Conservation (phyloP, 2,888 invertebrate species). For the Tiphia femorata region DNA sequence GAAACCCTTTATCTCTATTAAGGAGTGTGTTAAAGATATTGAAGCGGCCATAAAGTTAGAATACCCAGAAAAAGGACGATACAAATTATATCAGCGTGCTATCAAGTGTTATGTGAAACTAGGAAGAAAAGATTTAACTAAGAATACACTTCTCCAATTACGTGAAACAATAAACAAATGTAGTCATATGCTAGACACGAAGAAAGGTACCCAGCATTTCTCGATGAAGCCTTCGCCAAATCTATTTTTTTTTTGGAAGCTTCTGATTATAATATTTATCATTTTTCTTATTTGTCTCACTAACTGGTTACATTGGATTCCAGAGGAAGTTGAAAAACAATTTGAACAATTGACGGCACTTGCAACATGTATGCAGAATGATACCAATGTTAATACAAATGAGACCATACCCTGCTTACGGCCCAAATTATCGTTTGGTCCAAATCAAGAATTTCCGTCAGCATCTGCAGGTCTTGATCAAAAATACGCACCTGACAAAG, state of each 20-base stretch:
- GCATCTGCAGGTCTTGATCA: conserved; percentile 72
- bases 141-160: conserved; percentile 44
- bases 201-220: conserved; percentile 53
- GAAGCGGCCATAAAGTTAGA: conserved; percentile 73
- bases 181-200: conserved; percentile 26
- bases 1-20: conserved; percentile 5
- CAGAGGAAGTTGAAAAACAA: conserved; percentile 55
- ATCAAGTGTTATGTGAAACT: conserved; percentile 76
- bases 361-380: conserved; percentile 4
- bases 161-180: conserved; percentile 33
- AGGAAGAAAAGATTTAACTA: conserved; percentile 66
- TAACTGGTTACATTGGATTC: conserved; percentile 7
- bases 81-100: conserved; percentile 77
- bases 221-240: too few species aligned
- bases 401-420: conserved; percentile 38
- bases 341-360: conserved; percentile 49
- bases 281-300: neutral
- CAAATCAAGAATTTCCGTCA: conserved; percentile 71
- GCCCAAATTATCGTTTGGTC: conserved; percentile 70
- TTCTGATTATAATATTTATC: neutral
- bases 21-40: conserved; percentile 78
- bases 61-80: conserved; percentile 75
- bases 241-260: neutral
- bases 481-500: conserved; percentile 73
- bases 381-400: conserved; percentile 37